Base-by-base conservation (phyloP, 1,140 invertebrate genomes). In the Arion vulgaris region DNA sequence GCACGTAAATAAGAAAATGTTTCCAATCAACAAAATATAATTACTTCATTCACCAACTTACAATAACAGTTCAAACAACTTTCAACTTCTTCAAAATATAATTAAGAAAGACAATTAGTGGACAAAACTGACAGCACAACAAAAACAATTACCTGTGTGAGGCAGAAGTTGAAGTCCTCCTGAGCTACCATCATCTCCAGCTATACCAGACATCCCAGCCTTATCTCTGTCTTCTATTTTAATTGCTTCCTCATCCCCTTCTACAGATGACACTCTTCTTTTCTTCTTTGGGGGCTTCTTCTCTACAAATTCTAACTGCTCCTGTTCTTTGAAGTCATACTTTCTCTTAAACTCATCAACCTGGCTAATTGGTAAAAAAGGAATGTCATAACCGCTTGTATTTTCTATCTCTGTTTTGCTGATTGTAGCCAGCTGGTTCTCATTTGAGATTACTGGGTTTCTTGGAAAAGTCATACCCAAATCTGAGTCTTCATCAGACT, bases 201-300 rank as follows among this genome's bases (percentile, higher is more conserved):
- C 13, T 11, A 45, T 38, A 32, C n/a, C 45, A 15, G 80, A 74
- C 5, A 71, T 34, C 19, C n/a, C 68, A 5, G 34, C 45, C 39
- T 81, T 81, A 34, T 66, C 77, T 68, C 32, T 79, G n/a, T 81
- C 80, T n/a, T 74, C 80, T 34, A 36, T 4, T 57, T 81, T 81
- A n/a, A 38, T 26, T 32, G 45, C 49, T n/a, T 81, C 80, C 23
- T 81, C 80, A n/a, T 74, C 71, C n/a, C 9, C n/a, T 34, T 81
- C 80, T n/a, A 36, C 19, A 36, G 49, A 57, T 15, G 80, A 73
- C 51, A 28, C 32, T 28, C 74, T 81, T 26, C 71, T 73, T 39
- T 36, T 73, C 36, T 81, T 81, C 26, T 38, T 39, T 17, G 80
- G 80, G 13, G 80, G 69, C 39, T 81, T 81, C 39, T 81, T 81